Evolutionary conservation across 1,140 invertebrate genomes (phyloP).

Genomic region (Lasioglossum baleicum): DNA sequence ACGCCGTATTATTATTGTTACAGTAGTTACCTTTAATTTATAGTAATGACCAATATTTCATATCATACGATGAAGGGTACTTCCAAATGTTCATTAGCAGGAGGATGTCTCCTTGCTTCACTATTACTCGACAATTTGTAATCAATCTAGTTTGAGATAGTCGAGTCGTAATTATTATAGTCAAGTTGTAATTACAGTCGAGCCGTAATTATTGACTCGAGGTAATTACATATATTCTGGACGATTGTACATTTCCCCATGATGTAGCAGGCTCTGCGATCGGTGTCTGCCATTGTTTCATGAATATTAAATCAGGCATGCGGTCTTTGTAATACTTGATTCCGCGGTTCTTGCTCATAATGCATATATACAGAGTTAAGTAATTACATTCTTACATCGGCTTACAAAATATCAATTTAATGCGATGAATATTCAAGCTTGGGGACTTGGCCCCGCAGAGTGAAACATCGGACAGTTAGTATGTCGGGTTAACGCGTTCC

Average conservation of each 20-base stretch:
- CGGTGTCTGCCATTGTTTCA: constrained; percentile 6
- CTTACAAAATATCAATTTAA: constrained; percentile 45
- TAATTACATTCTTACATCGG: constrained; percentile 41
- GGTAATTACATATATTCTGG: not conserved
- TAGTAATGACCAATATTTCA: too few relatives aligned
- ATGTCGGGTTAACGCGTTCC: not conserved
- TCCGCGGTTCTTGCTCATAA: not conserved
- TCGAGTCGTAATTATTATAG: too few relatives aligned
- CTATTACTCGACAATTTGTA: too few relatives aligned
- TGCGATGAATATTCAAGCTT: constrained; percentile 39
- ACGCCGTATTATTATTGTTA: too few relatives aligned
- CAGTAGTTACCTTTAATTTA: too few relatives aligned
- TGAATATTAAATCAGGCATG: constrained; percentile 47
- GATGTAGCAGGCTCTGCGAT: not conserved
- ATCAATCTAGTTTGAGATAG: too few relatives aligned
- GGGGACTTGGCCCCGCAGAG: not conserved
- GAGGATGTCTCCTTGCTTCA: too few relatives aligned
- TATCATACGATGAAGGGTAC: too few relatives aligned
- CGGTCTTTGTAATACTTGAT: not conserved
- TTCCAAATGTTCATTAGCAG: too few relatives aligned
- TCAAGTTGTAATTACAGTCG: too few relatives aligned
- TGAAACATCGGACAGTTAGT: not conserved
- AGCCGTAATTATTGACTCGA: too few relatives aligned
- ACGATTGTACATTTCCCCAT: not conserved
- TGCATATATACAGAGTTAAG: constrained; percentile 28